Base-by-base conservation (phyloP, 1,140 invertebrate species). In the Drepana arcuata region DNA sequence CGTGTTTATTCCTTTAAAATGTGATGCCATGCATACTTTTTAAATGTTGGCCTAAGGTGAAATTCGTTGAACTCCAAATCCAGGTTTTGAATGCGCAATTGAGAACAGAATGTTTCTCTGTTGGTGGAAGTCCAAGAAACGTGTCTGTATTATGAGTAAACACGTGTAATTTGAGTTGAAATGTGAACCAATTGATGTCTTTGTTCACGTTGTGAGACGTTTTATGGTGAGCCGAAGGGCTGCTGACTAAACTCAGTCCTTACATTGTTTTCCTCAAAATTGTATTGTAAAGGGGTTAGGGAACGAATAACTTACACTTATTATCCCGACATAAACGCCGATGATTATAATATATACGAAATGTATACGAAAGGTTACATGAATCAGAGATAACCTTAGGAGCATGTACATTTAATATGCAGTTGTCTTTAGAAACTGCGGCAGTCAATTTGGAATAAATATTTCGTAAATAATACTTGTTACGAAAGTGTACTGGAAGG, bases 181-280 rank as follows among this genome's bases (percentile, higher is more conserved):
- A 78, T 77, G 73, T 77, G 68, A 58, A 64, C 58, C 64, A 52
- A 64, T 77, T 77, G 70, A 81, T 81, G 77, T 78, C 77, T 81
- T 81, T 81, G 77, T 81, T 77, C 66, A 49, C 41, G 41, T 63
- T 62, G 37, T 48, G 34, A 35, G 51, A 58, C 42, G 45, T 67
- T 74, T 75, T 72, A 74, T 51, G 55, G 27, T 46, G 37, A 31
- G 52, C 60, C 62, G 40, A 63, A 57, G 53, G 58, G 63, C 66
- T 68, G 60, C 61, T 72, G 68, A 73, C 56, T 69, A 65, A 67
- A 57, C 40, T 52, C 45, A 48, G 29, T 34, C 39, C 34, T 44
- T 53, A 57, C 57, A 67, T 69, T 67, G 61, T 69, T 48, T 40
- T 31, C 16, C 7, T 31, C 21, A 14, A 43, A 42, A n/a, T n/a